Evolutionary conservation across 2,888 invertebrate species (phyloP).

Genomic region (Chalcis sispes): DNA sequence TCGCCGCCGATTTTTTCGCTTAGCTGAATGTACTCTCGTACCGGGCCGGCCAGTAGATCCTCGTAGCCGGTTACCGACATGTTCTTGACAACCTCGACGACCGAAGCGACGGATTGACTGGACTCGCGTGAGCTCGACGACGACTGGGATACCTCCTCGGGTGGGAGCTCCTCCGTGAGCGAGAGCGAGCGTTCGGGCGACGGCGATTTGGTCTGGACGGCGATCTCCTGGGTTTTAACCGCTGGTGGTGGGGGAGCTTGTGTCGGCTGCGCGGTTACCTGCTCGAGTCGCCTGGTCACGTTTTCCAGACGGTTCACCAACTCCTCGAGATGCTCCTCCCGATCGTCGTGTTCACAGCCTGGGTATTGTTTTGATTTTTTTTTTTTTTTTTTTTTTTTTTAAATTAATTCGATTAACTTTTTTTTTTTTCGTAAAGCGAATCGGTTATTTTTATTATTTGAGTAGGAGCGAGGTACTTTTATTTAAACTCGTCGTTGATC

Average conservation of each 20-base stretch:
- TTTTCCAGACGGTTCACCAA: conserved; percentile 86
- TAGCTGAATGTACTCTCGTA: conserved; percentile 84
- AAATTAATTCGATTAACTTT: too few relatives aligned
- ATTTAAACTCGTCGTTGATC: too few relatives aligned
- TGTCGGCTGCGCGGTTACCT: conserved; percentile 66
- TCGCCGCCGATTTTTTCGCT: conserved; percentile 91
- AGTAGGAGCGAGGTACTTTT: too few relatives aligned
- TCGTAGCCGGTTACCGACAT: conserved; percentile 89
- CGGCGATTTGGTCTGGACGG: conserved; percentile 70
- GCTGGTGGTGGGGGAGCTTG: conserved; percentile 51
- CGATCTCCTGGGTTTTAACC: conserved; percentile 62
- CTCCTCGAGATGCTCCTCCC: conserved; percentile 80
- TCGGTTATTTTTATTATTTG: too few relatives aligned
- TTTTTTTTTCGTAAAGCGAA: background rate
- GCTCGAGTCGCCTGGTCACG: conserved; percentile 85
- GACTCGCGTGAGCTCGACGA: conserved; percentile 65
- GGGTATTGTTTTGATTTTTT: too few relatives aligned
- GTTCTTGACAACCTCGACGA: conserved; percentile 70
- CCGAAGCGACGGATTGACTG: conserved; percentile 61
- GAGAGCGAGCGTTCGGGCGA: conserved; percentile 67
- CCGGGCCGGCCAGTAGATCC: conserved; percentile 83
- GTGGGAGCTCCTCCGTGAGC: conserved; percentile 63
- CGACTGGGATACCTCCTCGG: conserved; percentile 65
- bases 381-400: too few relatives aligned
- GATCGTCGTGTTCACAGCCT: conserved; percentile 71